Evolutionary conservation across 2,113 vertebrate species (phyloP).

Genomic region (Mola mola): DNA sequence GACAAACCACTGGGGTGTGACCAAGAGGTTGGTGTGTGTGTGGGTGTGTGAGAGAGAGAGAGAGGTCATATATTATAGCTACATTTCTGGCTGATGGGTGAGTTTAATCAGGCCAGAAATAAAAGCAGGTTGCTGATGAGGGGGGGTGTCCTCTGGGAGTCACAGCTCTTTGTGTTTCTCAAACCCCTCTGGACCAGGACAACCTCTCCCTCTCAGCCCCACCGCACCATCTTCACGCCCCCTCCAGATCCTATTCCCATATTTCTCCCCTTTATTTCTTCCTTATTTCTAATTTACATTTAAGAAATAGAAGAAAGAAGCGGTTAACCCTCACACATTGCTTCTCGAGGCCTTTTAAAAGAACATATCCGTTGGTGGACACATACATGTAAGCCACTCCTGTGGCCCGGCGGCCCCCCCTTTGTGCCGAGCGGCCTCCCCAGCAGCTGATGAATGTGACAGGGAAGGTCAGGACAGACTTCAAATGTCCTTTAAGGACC

Average conservation of each 20-base stretch:
- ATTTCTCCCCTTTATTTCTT: neutral
- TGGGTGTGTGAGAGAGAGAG: slow-evolving; percentile 5
- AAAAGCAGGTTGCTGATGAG: slow-evolving; percentile 66
- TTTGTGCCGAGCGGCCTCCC: neutral
- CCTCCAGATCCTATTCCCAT: slow-evolving; percentile 6
- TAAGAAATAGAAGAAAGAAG: neutral
- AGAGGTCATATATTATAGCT: slow-evolving; percentile 52
- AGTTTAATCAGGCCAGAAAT: slow-evolving; percentile 71
- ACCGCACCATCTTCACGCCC: slow-evolving; percentile 10
- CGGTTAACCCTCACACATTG: neutral
- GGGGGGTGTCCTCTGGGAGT: slow-evolving; percentile 54
- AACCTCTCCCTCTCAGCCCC: slow-evolving; percentile 29
- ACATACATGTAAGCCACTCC: slow-evolving; percentile 38
- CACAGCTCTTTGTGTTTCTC: slow-evolving; percentile 67
- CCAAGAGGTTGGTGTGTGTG: slow-evolving; percentile 29
- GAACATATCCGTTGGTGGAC: slow-evolving; percentile 4
- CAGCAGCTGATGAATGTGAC: slow-evolving; percentile 70
- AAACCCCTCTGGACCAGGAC: slow-evolving; percentile 48
- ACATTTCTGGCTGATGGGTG: slow-evolving; percentile 52
- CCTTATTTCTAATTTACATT: neutral
- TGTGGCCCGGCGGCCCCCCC: slow-evolving; percentile 7
- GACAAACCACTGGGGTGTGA: slow-evolving; percentile 54
- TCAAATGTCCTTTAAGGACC: slow-evolving; percentile 70
- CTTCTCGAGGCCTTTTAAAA: slow-evolving; percentile 14
- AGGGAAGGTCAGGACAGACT: slow-evolving; percentile 34